These are phyloP conservation scores for Eristalis pertinax DNA, from an alignment of 2,888 invertebrate species.

Conservation along the genomic window DNA sequence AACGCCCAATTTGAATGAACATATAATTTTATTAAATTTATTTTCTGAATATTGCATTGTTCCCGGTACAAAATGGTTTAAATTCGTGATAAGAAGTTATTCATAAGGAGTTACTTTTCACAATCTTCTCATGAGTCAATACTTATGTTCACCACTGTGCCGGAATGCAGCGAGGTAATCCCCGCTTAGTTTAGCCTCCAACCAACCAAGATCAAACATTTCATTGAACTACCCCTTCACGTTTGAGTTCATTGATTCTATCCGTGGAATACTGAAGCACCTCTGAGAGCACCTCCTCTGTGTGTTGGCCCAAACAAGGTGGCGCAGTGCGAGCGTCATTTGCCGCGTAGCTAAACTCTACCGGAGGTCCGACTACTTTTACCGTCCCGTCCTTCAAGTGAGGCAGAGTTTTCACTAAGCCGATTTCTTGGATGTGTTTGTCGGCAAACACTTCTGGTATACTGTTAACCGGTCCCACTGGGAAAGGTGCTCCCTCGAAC, in stretches of 20 bases:
- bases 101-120: neutral
- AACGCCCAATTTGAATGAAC: too few relatives aligned
- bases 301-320: constrained; percentile 94
- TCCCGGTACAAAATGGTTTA: too few relatives aligned
- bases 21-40: too few relatives aligned
- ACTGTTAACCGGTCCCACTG: constrained; percentile 94
- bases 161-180: neutral
- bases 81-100: too few relatives aligned
- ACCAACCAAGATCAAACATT: neutral
- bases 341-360: constrained; percentile 88
- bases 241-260: constrained; percentile 82
- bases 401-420: constrained; percentile 87
- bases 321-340: constrained; percentile 89
- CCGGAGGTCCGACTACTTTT: constrained; percentile 93
- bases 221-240: constrained; percentile 76
- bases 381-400: constrained; percentile 88
- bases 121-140: too few relatives aligned
- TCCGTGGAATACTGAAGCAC: constrained; percentile 85
- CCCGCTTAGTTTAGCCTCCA: neutral
- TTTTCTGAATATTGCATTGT: too few relatives aligned
- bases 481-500: constrained; percentile 90
- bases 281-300: constrained; percentile 87
- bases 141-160: neutral
- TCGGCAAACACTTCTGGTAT: constrained; percentile 93
- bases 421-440: constrained; percentile 89